Evolutionary conservation across 2,888 invertebrate genomes (phyloP).

Genomic region (Diarsia brunnea): DNA sequence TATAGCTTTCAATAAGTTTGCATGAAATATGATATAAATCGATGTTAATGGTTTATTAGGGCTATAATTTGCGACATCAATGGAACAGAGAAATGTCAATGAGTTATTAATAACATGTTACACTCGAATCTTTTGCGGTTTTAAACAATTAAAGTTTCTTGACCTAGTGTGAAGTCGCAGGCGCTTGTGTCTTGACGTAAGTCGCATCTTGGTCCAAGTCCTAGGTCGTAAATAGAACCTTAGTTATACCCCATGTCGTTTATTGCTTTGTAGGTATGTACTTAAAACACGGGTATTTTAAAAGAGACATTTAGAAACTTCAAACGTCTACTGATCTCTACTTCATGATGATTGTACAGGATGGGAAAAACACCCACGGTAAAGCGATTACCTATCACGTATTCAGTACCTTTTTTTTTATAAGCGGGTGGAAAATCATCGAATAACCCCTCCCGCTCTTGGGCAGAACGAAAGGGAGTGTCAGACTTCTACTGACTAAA

Average conservation of each 20-base stretch:
- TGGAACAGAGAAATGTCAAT: slow-evolving; percentile 27
- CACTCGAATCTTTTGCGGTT: neutral
- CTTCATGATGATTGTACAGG: neutral
- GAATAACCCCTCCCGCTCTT: too few relatives aligned
- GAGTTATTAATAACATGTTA: slow-evolving; percentile 15
- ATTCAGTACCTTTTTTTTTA: too few relatives aligned
- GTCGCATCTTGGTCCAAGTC: neutral
- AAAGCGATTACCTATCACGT: too few relatives aligned
- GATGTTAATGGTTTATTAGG: slow-evolving; percentile 19
- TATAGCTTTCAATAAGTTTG: slow-evolving; percentile 38
- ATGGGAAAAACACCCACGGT: too few relatives aligned
- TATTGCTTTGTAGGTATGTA: neutral
- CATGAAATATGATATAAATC: slow-evolving; percentile 38
- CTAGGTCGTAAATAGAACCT: neutral
- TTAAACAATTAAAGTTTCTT: slow-evolving; percentile 12
- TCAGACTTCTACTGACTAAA: too few relatives aligned
- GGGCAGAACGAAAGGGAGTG: too few relatives aligned
- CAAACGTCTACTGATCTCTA: neutral
- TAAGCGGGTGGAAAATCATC: too few relatives aligned
- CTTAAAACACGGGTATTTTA: neutral
- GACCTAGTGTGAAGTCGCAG: neutral
- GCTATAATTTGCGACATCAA: slow-evolving; percentile 6
- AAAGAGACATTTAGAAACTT: neutral
- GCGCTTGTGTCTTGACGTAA: neutral
- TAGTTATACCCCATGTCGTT: neutral